These are phyloP conservation scores for Columba janthina DNA, from an alignment of 2,113 vertebrate species.

Conservation along the genomic window DNA sequence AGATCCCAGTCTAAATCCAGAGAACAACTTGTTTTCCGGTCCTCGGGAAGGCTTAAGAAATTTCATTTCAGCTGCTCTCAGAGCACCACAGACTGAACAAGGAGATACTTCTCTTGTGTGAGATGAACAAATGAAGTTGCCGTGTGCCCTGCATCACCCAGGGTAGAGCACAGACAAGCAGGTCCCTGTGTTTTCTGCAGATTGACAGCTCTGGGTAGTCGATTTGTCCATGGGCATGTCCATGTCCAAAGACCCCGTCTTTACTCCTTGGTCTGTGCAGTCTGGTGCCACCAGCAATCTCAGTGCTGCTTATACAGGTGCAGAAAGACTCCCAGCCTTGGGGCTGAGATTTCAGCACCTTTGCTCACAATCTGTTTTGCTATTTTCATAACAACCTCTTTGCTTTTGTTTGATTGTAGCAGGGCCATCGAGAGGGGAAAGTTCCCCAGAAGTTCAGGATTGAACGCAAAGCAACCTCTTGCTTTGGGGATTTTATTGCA, in stretches of 20 bases:
- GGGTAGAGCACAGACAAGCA: neutral
- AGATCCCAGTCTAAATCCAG: neutral
- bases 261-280: neutral
- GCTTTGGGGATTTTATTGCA: neutral
- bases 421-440: neutral
- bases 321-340: neutral
- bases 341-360: neutral
- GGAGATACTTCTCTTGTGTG: neutral
- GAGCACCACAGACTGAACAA: neutral
- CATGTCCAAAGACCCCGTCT: neutral
- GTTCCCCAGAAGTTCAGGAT: neutral
- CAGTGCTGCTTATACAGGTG: neutral
- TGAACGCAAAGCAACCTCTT: neutral
- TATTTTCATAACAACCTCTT: neutral
- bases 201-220: neutral
- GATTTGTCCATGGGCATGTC: neutral
- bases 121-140: neutral
- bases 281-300: neutral
- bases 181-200: rapidly evolving
- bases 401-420: neutral
- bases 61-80: neutral
- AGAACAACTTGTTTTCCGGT: neutral
- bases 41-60: neutral
- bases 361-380: neutral
- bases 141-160: neutral